Evolutionary conservation across 92 coral and sea anemone species (phyloP).

Genomic region (Epizoanthus fatuus): DNA sequence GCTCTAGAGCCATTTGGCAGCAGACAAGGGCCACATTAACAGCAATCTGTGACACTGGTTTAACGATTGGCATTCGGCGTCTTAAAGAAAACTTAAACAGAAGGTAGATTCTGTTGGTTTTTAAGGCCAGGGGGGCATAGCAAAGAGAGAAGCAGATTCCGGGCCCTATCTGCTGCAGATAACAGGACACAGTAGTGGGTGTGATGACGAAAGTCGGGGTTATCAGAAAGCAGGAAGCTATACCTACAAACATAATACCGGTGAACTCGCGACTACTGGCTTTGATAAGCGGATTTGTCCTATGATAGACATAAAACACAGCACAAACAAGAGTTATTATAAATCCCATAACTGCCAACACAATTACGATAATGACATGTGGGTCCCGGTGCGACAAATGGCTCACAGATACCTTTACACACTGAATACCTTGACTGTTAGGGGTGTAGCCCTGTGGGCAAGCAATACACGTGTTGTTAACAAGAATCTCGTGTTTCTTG

Average conservation of each 20-base stretch:
- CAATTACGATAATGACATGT: slow-evolving; percentile 34
- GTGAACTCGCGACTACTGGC: slow-evolving; percentile 48
- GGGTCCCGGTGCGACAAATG: slow-evolving; percentile 41
- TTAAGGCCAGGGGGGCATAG: slow-evolving; percentile 39
- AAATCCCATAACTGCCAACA: slow-evolving; percentile 45
- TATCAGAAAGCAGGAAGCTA: slow-evolving; percentile 21
- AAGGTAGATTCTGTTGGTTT: slow-evolving; percentile 41
- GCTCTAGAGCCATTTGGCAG: slow-evolving; percentile 32
- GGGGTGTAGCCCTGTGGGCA: slow-evolving; percentile 47
- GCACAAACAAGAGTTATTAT: slow-evolving; percentile 31
- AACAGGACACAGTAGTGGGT: slow-evolving; percentile 20
- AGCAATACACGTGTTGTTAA: slow-evolving; percentile 45
- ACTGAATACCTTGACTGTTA: not conserved
- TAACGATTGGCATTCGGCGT: slow-evolving; percentile 37
- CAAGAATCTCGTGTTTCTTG: slow-evolving; percentile 35
- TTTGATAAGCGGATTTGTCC: slow-evolving; percentile 21
- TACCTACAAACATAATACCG: slow-evolving; percentile 33
- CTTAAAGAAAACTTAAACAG: slow-evolving; percentile 41
- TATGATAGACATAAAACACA: slow-evolving; percentile 35
- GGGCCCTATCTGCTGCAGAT: slow-evolving; percentile 40
- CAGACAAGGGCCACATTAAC: slow-evolving; percentile 34
- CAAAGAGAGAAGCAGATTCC: slow-evolving; percentile 31
- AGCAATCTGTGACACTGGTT: slow-evolving; percentile 34
- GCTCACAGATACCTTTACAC: slow-evolving; percentile 20
- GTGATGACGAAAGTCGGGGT: slow-evolving; percentile 28